Evolutionary conservation across 2,888 invertebrate genomes (phyloP).

Genomic region (Amorpha juglandis): DNA sequence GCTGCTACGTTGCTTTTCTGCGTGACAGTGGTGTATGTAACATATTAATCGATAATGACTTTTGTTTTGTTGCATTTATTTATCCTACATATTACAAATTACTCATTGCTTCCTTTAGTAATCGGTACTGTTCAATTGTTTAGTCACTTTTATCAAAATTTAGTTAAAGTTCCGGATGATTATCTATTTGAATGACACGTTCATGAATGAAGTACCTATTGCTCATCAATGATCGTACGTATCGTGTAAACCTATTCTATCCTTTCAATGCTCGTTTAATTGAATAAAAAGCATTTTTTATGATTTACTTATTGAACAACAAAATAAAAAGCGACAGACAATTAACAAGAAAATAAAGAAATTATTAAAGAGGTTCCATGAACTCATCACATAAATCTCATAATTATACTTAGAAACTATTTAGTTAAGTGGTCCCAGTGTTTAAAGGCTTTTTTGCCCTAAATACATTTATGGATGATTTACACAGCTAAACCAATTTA

Average conservation of each 20-base stretch:
- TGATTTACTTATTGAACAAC: neutral
- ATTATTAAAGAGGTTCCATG: neutral
- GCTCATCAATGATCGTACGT: neutral
- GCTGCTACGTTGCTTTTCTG: too few species aligned
- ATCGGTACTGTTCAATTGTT: neutral
- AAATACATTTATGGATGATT: slow-evolving; percentile 19
- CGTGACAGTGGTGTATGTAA: too few species aligned
- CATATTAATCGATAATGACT: neutral
- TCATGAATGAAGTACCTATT: neutral
- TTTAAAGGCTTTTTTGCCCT: neutral
- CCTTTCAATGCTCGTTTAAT: too few species aligned
- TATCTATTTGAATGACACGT: neutral
- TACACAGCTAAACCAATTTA: slow-evolving; percentile 4
- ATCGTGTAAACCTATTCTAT: neutral
- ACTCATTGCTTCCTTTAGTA: neutral
- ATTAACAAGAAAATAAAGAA: too few species aligned
- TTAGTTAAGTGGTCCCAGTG: slow-evolving; percentile 12
- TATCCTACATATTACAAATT: neutral
- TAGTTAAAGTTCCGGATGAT: neutral
- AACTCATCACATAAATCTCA: neutral
- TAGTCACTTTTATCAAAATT: neutral
- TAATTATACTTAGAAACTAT: neutral
- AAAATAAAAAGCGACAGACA: neutral
- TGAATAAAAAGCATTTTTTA: neutral
- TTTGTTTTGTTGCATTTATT: neutral